phyloP scores from a whole-genome alignment of 2,797 vertebrate species.

The Fringilla coelebs region DNA sequence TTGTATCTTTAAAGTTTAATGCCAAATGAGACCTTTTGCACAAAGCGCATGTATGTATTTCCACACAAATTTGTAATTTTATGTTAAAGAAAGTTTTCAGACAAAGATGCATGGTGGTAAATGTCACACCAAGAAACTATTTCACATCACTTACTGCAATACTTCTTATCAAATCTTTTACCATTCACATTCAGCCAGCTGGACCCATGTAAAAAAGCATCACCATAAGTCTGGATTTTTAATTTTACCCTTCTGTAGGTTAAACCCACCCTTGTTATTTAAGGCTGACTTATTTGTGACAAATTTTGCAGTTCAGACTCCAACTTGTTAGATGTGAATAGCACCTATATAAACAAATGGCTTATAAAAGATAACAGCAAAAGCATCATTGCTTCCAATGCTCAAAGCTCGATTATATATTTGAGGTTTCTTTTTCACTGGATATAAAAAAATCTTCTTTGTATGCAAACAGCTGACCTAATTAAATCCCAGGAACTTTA shows the following conservation, averaged over 20 bases:
- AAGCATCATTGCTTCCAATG: background rate
- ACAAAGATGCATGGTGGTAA: rapidly evolving
- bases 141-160: background rate
- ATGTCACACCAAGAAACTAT: background rate
- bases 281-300: constrained; percentile 13
- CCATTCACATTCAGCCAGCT: background rate
- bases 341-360: constrained; percentile 54
- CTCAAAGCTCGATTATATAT: background rate
- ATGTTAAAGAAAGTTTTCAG: background rate
- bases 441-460: constrained; percentile 48
- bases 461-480: constrained; percentile 57
- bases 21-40: background rate
- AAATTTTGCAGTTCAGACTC: constrained; percentile 36
- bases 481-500: constrained; percentile 49
- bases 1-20: background rate
- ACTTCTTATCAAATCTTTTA: background rate
- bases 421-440: background rate
- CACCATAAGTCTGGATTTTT: background rate
- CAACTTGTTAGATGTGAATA: constrained; percentile 44
- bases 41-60: background rate
- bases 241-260: background rate
- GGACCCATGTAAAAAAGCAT: background rate
- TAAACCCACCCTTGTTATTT: constrained; percentile 1
- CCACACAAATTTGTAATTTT: background rate
- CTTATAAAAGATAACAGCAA: constrained; percentile 26